Evolutionary conservation across 92 coral and sea anemone genomes (phyloP).

Genomic region (Umimayanthus kanabou): DNA sequence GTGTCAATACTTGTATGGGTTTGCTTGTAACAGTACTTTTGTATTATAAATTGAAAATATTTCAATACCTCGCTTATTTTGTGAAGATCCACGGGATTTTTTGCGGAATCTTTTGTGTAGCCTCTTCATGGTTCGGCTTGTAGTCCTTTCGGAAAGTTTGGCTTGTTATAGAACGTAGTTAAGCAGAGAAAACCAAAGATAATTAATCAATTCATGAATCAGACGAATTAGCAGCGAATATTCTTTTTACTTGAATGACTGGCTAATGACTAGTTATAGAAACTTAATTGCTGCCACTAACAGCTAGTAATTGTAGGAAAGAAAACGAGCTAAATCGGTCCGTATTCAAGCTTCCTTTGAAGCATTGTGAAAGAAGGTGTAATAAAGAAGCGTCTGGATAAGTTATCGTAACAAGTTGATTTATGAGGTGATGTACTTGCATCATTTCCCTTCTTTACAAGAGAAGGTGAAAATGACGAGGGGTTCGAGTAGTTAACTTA

Average conservation of each 20-base stretch:
- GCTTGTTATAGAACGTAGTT: too few relatives aligned
- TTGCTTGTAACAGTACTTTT: neutral
- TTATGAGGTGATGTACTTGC: constrained; percentile 8
- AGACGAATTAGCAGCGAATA: neutral
- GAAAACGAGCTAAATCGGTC: neutral
- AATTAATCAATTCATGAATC: neutral
- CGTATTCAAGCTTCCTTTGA: constrained; percentile 26
- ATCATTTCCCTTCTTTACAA: neutral
- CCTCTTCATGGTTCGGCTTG: constrained; percentile 11
- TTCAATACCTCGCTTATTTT: constrained; percentile 14
- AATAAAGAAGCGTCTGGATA: constrained; percentile 2
- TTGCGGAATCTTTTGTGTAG: constrained; percentile 34
- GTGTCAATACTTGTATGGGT: neutral
- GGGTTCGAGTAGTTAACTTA: neutral
- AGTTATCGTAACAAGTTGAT: neutral
- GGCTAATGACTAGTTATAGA: constrained; percentile 8
- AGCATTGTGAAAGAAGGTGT: constrained; percentile 20
- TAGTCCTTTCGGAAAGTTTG: neutral
- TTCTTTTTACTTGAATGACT: constrained; percentile 10
- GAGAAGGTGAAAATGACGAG: neutral
- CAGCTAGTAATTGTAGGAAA: constrained; percentile 6
- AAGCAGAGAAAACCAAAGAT: neutral
- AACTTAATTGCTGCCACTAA: constrained; percentile 16
- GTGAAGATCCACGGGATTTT: constrained; percentile 17
- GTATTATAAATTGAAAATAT: neutral